Evolutionary conservation across 2,797 vertebrate species (phyloP).

Genomic region (Oceanodroma leucorhoa): DNA sequence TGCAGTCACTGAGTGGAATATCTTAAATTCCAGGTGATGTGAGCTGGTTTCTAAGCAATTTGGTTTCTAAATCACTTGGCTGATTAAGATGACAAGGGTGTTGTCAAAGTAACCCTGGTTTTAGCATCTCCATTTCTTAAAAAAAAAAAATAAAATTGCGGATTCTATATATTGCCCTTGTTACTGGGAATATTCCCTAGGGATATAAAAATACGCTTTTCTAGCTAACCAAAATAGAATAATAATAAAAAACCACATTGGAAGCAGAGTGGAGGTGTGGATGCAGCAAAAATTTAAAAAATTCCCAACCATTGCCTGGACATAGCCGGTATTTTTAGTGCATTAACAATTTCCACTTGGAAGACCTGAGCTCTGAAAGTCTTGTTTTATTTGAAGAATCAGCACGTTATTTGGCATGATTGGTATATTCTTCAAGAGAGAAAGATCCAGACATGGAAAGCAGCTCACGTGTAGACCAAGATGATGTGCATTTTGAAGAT

Average conservation of each 20-base stretch:
- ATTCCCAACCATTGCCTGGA: neutral
- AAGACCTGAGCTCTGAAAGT: neutral
- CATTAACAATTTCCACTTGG: neutral
- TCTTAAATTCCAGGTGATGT: neutral
- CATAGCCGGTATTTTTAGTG: neutral
- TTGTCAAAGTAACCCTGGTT: neutral
- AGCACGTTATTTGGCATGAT: neutral
- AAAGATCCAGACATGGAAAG: neutral
- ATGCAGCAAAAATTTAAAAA: neutral
- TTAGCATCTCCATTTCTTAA: neutral
- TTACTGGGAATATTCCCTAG: neutral
- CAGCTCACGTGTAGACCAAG: neutral
- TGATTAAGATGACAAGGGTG: neutral
- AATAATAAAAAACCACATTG: neutral
- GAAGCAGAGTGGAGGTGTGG: neutral
- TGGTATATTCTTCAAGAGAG: neutral
- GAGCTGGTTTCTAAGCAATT: neutral
- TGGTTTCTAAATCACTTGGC: neutral
- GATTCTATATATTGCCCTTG: neutral
- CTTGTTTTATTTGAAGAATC: neutral
- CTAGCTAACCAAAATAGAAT: neutral
- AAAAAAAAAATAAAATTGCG: neutral
- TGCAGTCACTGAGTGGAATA: neutral
- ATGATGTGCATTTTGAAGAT: neutral
- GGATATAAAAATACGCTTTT: neutral